Evolutionary conservation across 2,113 vertebrate genomes (phyloP).

Genomic region (Oriolus oriolus): DNA sequence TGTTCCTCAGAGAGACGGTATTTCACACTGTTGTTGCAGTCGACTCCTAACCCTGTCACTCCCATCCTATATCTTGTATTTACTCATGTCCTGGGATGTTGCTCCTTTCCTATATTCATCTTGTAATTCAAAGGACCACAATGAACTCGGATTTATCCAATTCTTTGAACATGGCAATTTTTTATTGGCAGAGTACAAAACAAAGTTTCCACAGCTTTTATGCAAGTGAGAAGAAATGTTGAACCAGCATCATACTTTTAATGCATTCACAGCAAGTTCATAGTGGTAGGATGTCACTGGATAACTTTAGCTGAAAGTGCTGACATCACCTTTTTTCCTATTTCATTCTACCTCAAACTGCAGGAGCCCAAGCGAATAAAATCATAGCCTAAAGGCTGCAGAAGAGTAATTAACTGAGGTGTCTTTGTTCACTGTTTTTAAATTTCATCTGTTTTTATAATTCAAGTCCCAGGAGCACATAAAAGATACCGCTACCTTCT

Average conservation of each 20-base stretch:
- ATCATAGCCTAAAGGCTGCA: background rate
- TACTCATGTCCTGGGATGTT: background rate
- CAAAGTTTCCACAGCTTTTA: background rate
- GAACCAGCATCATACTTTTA: background rate
- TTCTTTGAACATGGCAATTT: background rate
- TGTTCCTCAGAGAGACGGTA: background rate
- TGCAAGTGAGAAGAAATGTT: background rate
- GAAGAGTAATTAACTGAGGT: conserved; percentile 24
- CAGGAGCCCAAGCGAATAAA: background rate
- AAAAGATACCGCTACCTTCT: background rate
- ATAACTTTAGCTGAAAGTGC: background rate
- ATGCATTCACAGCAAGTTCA: background rate
- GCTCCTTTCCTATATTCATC: background rate
- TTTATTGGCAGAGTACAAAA: background rate
- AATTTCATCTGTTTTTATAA: background rate
- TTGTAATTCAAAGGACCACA: background rate
- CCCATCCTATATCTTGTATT: background rate
- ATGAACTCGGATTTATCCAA: background rate
- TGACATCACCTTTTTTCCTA: background rate
- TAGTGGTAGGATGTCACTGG: background rate
- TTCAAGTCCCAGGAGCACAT: background rate
- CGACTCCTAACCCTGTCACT: accelerated
- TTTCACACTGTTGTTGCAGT: background rate
- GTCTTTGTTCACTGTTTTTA: background rate
- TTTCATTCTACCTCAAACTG: background rate